Evolutionary conservation across 1,140 invertebrate genomes (phyloP).

Genomic region (Acromyrmex echinatior): DNA sequence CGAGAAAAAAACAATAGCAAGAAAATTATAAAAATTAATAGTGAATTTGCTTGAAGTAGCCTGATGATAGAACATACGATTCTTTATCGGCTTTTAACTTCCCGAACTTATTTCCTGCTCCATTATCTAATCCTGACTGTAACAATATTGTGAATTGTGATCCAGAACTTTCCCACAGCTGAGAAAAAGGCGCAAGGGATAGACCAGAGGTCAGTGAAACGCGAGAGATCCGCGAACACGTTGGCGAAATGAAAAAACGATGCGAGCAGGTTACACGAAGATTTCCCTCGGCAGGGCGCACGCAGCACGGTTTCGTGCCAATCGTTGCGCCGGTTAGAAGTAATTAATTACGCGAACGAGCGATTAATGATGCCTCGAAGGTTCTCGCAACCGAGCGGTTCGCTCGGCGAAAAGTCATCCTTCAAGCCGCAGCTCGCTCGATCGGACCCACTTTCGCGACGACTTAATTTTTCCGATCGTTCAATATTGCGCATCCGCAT

Average conservation of each 20-base stretch:
- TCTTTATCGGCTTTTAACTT: neutral
- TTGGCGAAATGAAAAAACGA: constrained; percentile 41
- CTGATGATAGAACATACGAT: neutral
- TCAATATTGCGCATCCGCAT: constrained; percentile 42
- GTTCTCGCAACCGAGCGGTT: constrained; percentile 26
- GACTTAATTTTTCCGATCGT: constrained; percentile 70
- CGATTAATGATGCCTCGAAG: constrained; percentile 75
- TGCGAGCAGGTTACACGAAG: constrained; percentile 64
- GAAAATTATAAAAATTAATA: neutral
- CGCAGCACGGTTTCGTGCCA: constrained; percentile 63
- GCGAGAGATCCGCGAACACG: constrained; percentile 34
- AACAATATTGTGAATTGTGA: neutral
- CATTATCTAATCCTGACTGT: neutral
- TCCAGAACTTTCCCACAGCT: constrained; percentile 45
- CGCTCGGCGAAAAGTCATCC: constrained; percentile 71
- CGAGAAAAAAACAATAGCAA: neutral
- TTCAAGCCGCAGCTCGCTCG: constrained; percentile 46
- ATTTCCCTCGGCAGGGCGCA: constrained; percentile 68
- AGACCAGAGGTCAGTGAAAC: constrained; percentile 54
- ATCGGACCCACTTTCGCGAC: constrained; percentile 80
- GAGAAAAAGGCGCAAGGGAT: constrained; percentile 26
- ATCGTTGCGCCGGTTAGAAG: constrained; percentile 64
- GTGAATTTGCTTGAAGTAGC: neutral
- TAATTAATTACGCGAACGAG: constrained; percentile 75
- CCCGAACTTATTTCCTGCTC: neutral